Evolutionary conservation across 2,113 vertebrate species (phyloP).

Genomic region (Bungarus multicinctus): DNA sequence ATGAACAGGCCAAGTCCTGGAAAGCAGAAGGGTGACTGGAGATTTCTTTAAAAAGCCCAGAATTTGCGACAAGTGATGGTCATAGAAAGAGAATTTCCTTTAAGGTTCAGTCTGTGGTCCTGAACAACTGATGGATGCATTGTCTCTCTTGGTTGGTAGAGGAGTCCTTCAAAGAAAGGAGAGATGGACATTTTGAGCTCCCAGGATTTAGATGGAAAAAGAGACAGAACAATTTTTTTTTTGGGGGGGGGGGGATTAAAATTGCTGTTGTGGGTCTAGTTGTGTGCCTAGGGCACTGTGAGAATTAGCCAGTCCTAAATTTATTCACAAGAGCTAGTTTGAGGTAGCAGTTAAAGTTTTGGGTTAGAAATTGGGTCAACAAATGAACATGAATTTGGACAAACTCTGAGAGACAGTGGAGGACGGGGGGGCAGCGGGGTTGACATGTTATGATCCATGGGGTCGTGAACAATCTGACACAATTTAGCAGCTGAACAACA

Average conservation of each 20-base stretch:
- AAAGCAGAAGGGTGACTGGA: background rate
- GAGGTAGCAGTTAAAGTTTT: background rate
- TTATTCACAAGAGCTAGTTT: background rate
- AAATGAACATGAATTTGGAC: background rate
- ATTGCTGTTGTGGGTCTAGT: background rate
- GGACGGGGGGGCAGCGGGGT: too few species aligned
- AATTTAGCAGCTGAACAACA: too few species aligned
- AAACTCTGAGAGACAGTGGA: background rate
- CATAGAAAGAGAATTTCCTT: conserved; percentile 9
- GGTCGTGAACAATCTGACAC: too few species aligned
- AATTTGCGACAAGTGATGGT: conserved; percentile 8
- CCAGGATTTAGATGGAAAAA: background rate
- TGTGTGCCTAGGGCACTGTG: background rate
- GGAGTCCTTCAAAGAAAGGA: background rate
- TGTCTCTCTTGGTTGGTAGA: background rate
- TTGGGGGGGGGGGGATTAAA: too few species aligned
- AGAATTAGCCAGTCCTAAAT: background rate
- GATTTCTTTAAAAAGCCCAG: background rate
- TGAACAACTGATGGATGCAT: conserved; percentile 18
- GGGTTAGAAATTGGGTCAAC: background rate
- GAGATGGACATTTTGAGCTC: background rate
- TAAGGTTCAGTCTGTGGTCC: background rate
- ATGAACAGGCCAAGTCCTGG: background rate
- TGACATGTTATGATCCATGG: background rate
- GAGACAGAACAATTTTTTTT: too few species aligned